These are phyloP conservation scores for Cerastis leucographa DNA, from an alignment of 2,888 invertebrate genomes.

Conservation along the genomic window DNA sequence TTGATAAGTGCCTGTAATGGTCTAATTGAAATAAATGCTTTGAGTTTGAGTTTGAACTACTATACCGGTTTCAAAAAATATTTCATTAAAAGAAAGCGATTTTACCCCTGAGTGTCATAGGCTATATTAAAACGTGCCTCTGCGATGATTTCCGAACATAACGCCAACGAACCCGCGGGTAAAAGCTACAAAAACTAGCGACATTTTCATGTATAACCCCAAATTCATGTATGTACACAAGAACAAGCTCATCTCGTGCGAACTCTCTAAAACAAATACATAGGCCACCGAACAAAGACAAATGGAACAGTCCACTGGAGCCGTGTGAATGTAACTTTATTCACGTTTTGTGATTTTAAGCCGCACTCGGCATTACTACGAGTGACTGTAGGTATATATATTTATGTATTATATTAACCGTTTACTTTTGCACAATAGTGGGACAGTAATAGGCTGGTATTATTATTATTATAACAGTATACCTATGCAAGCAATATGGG, in stretches of 20 bases:
- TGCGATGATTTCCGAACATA: neutral
- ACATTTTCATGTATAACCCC: no score
- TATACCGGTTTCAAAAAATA: no score
- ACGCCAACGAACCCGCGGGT: neutral
- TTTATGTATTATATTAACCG: no score
- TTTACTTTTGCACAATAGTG: neutral
- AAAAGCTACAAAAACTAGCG: neutral
- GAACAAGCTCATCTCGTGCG: conserved; percentile 13
- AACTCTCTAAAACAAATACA: conserved; percentile 28
- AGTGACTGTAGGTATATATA: no score
- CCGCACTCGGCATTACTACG: conserved; percentile 13
- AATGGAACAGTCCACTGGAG: conserved; percentile 9
- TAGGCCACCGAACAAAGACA: conserved; percentile 18
- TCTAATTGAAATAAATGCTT: no score
- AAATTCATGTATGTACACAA: neutral
- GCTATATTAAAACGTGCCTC: neutral
- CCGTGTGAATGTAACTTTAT: conserved; percentile 34
- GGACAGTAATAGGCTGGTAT: neutral
- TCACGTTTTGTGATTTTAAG: conserved; percentile 45
- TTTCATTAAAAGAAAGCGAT: no score
- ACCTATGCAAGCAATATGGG: neutral
- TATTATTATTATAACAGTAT: neutral
- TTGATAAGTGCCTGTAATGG: no score
- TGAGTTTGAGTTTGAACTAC: no score
- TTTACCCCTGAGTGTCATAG: neutral